Evolutionary conservation across 2,888 invertebrate genomes (phyloP), one percentile per base, ranked within the genome.

Genomic region (Cerceris ruficornis): DNA sequence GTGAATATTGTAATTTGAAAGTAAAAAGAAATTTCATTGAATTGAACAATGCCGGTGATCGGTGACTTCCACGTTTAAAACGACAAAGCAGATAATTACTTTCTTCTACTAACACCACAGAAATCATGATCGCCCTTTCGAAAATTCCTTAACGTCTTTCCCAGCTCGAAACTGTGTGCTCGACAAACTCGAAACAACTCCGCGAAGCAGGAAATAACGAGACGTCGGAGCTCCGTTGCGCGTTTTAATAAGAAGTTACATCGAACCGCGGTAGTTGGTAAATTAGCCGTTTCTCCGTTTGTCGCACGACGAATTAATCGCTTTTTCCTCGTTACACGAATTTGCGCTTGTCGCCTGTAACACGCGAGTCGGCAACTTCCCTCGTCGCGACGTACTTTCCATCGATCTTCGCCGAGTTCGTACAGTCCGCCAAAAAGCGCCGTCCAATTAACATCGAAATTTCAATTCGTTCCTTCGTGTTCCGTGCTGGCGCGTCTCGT

Each of bases 391-490:
- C 15, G 46, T 13, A 43, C 14, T 46, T 46, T 46, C 15, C 60
- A 61, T 61, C 60, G 60, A 43, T 14, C 15, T 46, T 50, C n/a
- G 7, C 50, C 50, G 9, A 28, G 41, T 49, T 55, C n/a, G 46
- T 43, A 69, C 43, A 39, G 11, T 13, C 41, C 17, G 50, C 14
- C 28, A 39, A 41, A 64, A 59, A 58, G 64, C 55, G 28, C 15
- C 43, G 17, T 11, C 49, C 70, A 76, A 76, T 67, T 67, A 76
- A 46, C 69, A 42, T 57, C 39, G n/a, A 42, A 57, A 7, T 67
- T 50, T 28, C 49, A 6, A 7, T 28, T 28, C 49, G 39, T 55
- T 42, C 39, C 17, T 60, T 52, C n/a, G 39, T 7, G 28, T 41
- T 28, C n/a, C n/a, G 11, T 14, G n/a, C 11, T 8, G 5, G 1